Evolutionary conservation across 1,140 invertebrate species (phyloP), one percentile per base, ranked within the genome.

Genomic region (Maniola jurtina): DNA sequence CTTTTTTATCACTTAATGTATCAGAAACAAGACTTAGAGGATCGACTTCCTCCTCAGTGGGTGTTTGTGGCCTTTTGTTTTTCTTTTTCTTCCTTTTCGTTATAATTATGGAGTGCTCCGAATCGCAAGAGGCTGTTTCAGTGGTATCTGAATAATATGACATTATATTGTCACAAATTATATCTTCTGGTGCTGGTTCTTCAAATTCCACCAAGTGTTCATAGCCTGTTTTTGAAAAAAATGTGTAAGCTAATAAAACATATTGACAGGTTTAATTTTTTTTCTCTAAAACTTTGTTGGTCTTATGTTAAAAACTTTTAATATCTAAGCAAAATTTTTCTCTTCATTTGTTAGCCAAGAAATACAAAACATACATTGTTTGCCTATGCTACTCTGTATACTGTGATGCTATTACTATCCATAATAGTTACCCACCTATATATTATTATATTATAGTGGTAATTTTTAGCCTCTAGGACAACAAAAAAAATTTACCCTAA

Each of bases 151-250:
- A 16, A 45, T 83, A 75, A 48, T 56, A 57, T 11, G 62, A 69
- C 8, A 73, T 36, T 47, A 67, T 66, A 34, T 80, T 64, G 57
- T 83, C 60, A 75, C 78, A 83, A 50, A 79, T 6, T 11, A 45
- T 13, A 45, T 45, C 42, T 45, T 45, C 75, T 10, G 82, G 80
- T 68, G 86, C 82, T n/a, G 79, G 72, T 50, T 88, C 84, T 62
- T 86, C 80, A 14, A 83, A 67, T 65, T 91, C 88, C 13, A 91
- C 79, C 40, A 87, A 72, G 70, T 91, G 86, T 71, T 92, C 91
- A 58, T 92, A 92, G 64, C 91, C 91, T 92, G 62, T 73, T 64
- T 47, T 42, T 36, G 33, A 71, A 45, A 42, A 47, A 61, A 16
- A 13, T 45, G 16, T 5, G 42, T 9, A 45, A 45, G 25, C 4